phyloP scores from a whole-genome alignment of 2,888 invertebrate genomes.

The Microplitis deprimator region DNA sequence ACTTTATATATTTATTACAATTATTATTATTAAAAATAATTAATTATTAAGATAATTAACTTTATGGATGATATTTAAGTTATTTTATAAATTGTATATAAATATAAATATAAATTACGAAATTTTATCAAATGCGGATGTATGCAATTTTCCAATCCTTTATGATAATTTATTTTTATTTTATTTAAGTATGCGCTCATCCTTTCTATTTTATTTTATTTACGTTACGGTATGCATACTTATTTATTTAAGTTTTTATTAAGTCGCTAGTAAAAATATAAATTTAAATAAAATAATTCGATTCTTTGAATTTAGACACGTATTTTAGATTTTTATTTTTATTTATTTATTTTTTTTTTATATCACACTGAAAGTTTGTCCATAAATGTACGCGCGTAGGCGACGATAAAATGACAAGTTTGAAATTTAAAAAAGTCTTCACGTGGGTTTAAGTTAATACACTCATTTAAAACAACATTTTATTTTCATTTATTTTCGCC shows the following conservation, averaged over 20 bases:
- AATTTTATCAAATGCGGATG: not conserved
- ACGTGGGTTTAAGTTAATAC: no score
- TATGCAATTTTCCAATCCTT: not conserved
- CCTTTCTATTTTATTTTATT: not conserved
- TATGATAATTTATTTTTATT: not conserved
- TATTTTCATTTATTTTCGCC: no score
- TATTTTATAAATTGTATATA: not conserved
- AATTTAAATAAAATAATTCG: no score
- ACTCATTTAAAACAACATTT: no score
- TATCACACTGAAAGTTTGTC: no score
- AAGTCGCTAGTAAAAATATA: no score
- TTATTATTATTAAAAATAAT: not conserved
- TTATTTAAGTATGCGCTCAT: not conserved
- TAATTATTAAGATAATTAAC: slow-evolving; percentile 14
- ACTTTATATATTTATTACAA: slow-evolving; percentile 1
- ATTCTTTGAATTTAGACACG: no score
- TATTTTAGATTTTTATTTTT: no score
- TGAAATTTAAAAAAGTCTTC: no score
- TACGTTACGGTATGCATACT: not conserved
- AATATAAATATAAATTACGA: not conserved
- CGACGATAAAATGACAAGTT: no score
- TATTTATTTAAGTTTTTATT: not conserved
- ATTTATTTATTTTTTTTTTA: no score
- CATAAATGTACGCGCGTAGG: no score
- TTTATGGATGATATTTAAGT: not conserved